Evolutionary conservation across 2,888 invertebrate genomes (phyloP).

Genomic region (Napeogenes sylphis): DNA sequence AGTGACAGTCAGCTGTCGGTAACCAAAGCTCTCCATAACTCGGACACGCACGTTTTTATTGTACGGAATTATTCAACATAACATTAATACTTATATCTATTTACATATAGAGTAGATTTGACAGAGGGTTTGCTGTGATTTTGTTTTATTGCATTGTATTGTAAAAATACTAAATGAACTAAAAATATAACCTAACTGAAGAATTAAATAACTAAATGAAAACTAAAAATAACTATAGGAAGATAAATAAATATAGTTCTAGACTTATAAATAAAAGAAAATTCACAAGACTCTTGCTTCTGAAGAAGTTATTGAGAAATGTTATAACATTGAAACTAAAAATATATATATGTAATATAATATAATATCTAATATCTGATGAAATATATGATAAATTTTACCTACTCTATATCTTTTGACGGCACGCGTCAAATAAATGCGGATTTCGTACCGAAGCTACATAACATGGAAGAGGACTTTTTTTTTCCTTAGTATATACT

Average conservation of each 20-base stretch:
- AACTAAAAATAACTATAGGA: no score
- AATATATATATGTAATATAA: no score
- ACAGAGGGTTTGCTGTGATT: neutral
- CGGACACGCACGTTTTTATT: slow-evolving; percentile 41
- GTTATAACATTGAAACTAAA: no score
- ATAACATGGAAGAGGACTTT: slow-evolving; percentile 29
- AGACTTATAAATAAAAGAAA: no score
- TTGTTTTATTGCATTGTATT: neutral
- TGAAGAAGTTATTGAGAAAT: no score
- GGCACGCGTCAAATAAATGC: slow-evolving; percentile 40
- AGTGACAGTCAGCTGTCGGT: slow-evolving; percentile 29
- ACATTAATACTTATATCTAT: slow-evolving; percentile 47
- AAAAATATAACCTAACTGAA: no score
- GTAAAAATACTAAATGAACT: no score
- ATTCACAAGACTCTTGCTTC: no score
- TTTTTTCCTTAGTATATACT: neutral
- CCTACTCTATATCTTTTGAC: slow-evolving; percentile 14
- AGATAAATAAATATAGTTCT: no score
- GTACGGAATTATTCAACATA: slow-evolving; percentile 50
- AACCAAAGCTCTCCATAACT: slow-evolving; percentile 38
- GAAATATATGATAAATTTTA: neutral
- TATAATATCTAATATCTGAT: no score
- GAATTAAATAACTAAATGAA: no score
- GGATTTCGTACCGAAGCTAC: slow-evolving; percentile 35
- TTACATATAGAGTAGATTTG: slow-evolving; percentile 37